Evolutionary conservation across 2,888 invertebrate species (phyloP), one percentile per base, ranked within the genome.

Genomic region (Philereme transversata): DNA sequence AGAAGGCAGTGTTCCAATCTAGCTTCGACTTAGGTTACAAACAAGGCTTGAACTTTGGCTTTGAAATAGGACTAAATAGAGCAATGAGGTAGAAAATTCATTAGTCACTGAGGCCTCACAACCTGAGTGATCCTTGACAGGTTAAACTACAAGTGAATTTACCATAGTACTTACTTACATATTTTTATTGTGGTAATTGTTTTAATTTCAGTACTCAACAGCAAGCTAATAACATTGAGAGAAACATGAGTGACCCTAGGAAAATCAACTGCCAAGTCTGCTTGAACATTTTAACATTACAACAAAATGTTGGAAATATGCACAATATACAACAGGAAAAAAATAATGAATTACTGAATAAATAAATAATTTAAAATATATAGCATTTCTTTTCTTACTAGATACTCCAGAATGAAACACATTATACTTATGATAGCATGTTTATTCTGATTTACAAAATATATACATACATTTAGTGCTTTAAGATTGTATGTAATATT

Each of bases 21-120:
- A 94, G 95, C 77, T 97, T 97, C 79, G 95, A 96, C 74, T 76
- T 78, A 59, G 96, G 96, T 2, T 97, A 95, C 78, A 82, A 84
- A 61, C 94, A 95, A 75, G 96, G 96, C 2, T 93, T 96, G 41
- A 80, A 83, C 62, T 94, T 93, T 71, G 95, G 94, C 10, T 92
- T 95, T 57, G 76, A 90, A 60, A 72, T 96, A 57, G 94, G 95
- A 62, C 83, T 85, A 6, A 69, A 65, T 44, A 71, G 77, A 60
- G 79, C 81, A 45, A 40, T 62, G 57, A 65, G 58, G 63, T 62
- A 73, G 74, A 81, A 74, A 60, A n/a, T 6, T 4, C 8, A 35
- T 34, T 35, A 47, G 5, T 33, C 4, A 47, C 8, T 34, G 4
- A 11, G 8, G 41, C 5, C 9, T 41, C 8, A 9, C 5, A 22